Conservation (phyloP, 2,797 vertebrate species). For the Sebastes vulpes region DNA sequence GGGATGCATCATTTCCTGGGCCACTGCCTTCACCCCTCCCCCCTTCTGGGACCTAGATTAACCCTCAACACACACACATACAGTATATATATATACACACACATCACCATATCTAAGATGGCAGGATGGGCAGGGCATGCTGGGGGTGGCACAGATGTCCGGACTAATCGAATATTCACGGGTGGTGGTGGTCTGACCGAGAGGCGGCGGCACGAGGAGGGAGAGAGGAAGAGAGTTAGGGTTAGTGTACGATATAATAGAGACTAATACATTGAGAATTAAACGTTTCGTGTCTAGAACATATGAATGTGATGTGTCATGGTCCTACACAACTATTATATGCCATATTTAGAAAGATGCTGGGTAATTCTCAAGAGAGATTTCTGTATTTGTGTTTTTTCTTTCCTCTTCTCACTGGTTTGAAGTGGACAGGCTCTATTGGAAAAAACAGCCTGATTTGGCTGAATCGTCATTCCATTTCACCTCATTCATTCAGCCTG, state of each 20-base stretch:
- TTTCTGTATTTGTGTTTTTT: neutral
- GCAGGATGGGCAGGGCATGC: conserved; percentile 54
- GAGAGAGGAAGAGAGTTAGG: neutral
- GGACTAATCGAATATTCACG: conserved; percentile 63
- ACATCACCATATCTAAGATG: conserved; percentile 21
- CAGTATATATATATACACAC: neutral
- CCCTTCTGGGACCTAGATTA: conserved; percentile 58
- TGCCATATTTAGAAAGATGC: neutral
- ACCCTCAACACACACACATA: conserved; percentile 28
- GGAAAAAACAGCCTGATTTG: neutral
- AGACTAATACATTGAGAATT: neutral
- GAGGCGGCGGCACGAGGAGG: conserved; percentile 22
- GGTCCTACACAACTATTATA: neutral
- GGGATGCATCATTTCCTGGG: conserved; percentile 78
- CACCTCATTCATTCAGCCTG: neutral
- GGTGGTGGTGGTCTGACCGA: conserved; percentile 58
- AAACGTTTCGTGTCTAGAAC: too few relatives aligned
- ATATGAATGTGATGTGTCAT: neutral
- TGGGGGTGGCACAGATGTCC: conserved; percentile 75
- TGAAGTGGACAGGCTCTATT: neutral
- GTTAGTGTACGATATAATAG: neutral
- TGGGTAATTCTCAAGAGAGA: neutral
- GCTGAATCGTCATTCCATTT: neutral
- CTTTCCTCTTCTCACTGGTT: neutral
- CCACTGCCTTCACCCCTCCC: conserved; percentile 56